Conservation (phyloP, 2,797 vertebrate species). For the Poeciliopsis paucimaculata region DNA sequence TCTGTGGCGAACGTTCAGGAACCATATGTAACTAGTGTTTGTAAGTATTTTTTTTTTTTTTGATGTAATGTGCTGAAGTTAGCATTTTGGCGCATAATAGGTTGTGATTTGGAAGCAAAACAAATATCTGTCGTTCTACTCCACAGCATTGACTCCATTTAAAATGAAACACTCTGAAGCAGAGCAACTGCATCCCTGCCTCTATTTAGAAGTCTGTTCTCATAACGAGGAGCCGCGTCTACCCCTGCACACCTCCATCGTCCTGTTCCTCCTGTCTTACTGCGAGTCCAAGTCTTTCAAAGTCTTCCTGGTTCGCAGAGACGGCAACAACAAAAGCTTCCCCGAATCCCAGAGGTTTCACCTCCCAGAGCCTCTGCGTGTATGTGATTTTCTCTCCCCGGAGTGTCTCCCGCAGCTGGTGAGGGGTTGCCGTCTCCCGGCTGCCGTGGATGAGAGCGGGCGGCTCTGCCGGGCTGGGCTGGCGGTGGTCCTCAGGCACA, state of each 20-base stretch:
- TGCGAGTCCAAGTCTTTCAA: slow-evolving; percentile 87
- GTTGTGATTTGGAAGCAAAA: neutral
- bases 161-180: slow-evolving; percentile 81
- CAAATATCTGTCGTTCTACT: neutral
- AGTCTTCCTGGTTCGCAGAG: slow-evolving; percentile 58
- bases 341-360: slow-evolving; percentile 41
- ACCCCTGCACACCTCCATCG: slow-evolving; percentile 90
- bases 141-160: slow-evolving; percentile 2
- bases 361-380: slow-evolving; percentile 63
- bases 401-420: slow-evolving; percentile 84
- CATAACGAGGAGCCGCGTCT: slow-evolving; percentile 75
- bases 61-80: neutral
- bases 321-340: slow-evolving; percentile 2
- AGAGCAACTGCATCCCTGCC: slow-evolving; percentile 72
- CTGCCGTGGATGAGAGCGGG: slow-evolving; percentile 80
- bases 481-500: slow-evolving; percentile 91
- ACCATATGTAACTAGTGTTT: neutral
- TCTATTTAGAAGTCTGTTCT: slow-evolving; percentile 85
- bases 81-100: neutral
- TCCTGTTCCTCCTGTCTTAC: slow-evolving; percentile 92
- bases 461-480: slow-evolving; percentile 92
- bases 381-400: slow-evolving; percentile 68
- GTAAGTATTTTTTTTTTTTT: slow-evolving; percentile 46
- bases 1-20: neutral
- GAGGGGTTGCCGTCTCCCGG: slow-evolving; percentile 88